Percentiles rank a stretch among this genome's conserved stretches.
Conservation (phyloP, 2,797 vertebrate species). For the Chrysocyon brachyurus region DNA sequence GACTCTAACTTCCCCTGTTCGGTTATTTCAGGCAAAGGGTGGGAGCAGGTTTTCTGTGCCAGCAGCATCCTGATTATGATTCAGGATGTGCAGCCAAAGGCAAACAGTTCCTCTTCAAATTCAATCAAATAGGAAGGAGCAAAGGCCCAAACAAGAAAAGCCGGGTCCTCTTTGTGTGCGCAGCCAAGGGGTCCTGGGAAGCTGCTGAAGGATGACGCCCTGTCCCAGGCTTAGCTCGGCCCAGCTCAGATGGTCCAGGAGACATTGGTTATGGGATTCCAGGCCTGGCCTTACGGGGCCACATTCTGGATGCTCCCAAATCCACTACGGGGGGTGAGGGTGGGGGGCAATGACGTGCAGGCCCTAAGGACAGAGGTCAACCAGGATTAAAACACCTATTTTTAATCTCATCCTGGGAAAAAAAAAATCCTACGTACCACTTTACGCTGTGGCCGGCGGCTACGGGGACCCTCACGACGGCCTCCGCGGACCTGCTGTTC, state of each 20-base stretch:
- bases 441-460: neutral
- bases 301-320: neutral
- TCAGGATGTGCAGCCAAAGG: constrained; percentile 78
- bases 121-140: constrained; percentile 80
- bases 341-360: neutral
- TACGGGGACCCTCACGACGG: neutral
- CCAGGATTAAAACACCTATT: constrained; percentile 22
- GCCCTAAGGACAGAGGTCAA: neutral
- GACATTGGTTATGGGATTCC: neutral
- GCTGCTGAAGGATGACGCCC: constrained; percentile 7
- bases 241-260: neutral
- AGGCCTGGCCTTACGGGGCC: neutral
- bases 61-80: constrained; percentile 81
- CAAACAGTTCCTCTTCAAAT: constrained; percentile 81
- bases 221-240: neutral
- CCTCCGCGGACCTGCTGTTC: neutral
- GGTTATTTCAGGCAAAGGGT: constrained; percentile 76
- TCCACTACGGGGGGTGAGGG: neutral
- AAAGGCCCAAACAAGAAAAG: constrained; percentile 76
- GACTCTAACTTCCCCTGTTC: constrained; percentile 42
- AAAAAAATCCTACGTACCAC: neutral
- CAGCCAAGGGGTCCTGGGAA: constrained; percentile 77
- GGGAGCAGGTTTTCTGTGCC: constrained; percentile 70
- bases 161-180: constrained; percentile 62
- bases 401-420: neutral